Conservation (phyloP, 2,888 invertebrate genomes). For the Caenorhabditis parvicauda region DNA sequence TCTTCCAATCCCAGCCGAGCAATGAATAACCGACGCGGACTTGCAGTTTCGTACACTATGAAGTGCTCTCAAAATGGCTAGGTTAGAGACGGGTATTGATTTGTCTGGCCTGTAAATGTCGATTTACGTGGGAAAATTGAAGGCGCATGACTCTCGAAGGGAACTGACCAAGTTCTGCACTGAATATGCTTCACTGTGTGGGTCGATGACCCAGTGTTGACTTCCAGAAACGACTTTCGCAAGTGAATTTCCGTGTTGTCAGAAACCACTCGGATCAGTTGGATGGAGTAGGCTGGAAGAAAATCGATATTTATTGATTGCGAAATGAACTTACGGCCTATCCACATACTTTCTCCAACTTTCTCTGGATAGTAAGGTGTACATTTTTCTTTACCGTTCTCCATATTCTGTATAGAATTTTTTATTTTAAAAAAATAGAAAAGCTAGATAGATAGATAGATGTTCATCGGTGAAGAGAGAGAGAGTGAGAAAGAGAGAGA, state of each 20-base stretch:
- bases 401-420: slow-evolving; percentile 2
- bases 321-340: slow-evolving; percentile 5
- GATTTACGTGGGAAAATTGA: background rate
- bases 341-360: background rate
- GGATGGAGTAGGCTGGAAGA: too few relatives aligned
- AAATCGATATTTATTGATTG: too few relatives aligned
- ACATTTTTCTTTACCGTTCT: slow-evolving; percentile 15
- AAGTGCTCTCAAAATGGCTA: slow-evolving; percentile 11
- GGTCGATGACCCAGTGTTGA: slow-evolving; percentile 1
- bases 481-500: too few relatives aligned
- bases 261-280: too few relatives aligned
- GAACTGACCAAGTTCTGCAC: slow-evolving; percentile 9
- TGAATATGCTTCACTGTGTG: slow-evolving; percentile 7
- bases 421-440: too few relatives aligned
- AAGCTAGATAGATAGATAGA: too few relatives aligned
- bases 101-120: slow-evolving; percentile 14
- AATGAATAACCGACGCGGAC: too few relatives aligned
- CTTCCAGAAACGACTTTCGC: slow-evolving; percentile 8
- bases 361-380: slow-evolving; percentile 10
- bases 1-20: too few relatives aligned
- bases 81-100: slow-evolving; percentile 13
- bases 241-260: too few relatives aligned
- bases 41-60: slow-evolving; percentile 8
- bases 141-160: background rate
- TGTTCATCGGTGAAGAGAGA: too few relatives aligned